Evolutionary conservation across 1,140 invertebrate species (phyloP).

Genomic region (Eupeodes corollae): DNA sequence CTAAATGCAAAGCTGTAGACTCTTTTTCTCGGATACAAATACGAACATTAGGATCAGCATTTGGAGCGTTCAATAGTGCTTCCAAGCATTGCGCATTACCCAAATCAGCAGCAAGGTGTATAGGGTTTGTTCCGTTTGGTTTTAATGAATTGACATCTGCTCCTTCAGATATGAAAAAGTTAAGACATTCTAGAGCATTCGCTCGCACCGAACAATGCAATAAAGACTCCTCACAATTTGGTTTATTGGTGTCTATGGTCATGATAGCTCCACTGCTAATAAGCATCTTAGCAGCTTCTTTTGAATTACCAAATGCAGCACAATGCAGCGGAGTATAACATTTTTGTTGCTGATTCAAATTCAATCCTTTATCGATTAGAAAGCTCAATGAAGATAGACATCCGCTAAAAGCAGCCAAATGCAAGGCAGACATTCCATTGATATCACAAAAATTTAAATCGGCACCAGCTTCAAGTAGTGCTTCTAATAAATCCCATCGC

Average conservation of each 20-base stretch:
- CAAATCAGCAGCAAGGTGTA: constrained; percentile 64
- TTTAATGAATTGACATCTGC: constrained; percentile 56
- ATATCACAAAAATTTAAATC: constrained; percentile 56
- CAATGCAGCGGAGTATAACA: constrained; percentile 66
- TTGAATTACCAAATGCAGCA: constrained; percentile 66
- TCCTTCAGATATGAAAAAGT: constrained; percentile 57
- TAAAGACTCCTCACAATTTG: constrained; percentile 60
- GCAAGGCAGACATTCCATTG: constrained; percentile 55
- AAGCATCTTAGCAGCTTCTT: constrained; percentile 57
- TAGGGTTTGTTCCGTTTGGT: constrained; percentile 57
- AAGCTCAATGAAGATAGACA: constrained; percentile 56
- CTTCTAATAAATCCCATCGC: constrained; percentile 48
- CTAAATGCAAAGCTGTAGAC: constrained; percentile 66
- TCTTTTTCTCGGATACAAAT: constrained; percentile 55
- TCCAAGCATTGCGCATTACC: constrained; percentile 57
- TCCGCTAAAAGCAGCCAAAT: constrained; percentile 65
- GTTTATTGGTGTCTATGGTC: constrained; percentile 42
- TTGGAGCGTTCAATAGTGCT: constrained; percentile 54
- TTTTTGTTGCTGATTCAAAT: constrained; percentile 53
- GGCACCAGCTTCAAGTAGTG: constrained; percentile 50
- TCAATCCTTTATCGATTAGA: constrained; percentile 53
- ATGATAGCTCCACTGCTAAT: constrained; percentile 53
- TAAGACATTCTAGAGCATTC: constrained; percentile 60
- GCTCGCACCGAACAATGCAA: constrained; percentile 65
- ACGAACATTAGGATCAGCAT: constrained; percentile 46